Percentiles rank a stretch among this genome's conserved stretches.
These are phyloP conservation scores for Bubo scandiacus DNA, from an alignment of 2,113 vertebrate genomes.

Conservation along the genomic window DNA sequence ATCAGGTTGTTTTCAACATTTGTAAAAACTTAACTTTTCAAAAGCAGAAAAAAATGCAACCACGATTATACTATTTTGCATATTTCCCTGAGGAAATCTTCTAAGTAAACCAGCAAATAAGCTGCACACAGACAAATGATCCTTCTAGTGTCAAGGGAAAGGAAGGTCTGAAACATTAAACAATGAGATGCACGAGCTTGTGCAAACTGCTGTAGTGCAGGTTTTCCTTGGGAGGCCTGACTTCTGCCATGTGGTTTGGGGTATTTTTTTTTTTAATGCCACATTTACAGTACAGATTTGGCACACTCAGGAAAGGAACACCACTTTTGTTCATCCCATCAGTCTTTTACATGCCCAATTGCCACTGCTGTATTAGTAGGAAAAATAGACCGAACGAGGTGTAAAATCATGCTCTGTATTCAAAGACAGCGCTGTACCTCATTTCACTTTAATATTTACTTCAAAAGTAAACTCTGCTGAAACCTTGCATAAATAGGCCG, in stretches of 20 bases:
- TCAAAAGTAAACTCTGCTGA: slow-evolving; percentile 40
- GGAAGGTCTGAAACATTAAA: slow-evolving; percentile 6
- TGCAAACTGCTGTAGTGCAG: not conserved
- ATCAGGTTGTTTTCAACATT: not conserved
- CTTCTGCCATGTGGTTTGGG: not conserved
- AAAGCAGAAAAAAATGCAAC: slow-evolving; percentile 14
- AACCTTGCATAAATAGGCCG: not conserved
- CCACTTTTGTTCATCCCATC: slow-evolving; percentile 8
- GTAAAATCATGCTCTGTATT: slow-evolving; percentile 26
- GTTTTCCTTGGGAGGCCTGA: slow-evolving; percentile 18
- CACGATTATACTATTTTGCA: not conserved
- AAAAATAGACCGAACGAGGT: slow-evolving; percentile 40
- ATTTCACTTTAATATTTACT: slow-evolving; percentile 34
- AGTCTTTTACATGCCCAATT: not conserved
- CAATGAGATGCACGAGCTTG: not conserved
- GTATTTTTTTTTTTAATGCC: not conserved
- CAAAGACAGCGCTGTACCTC: not conserved
- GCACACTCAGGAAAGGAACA: not conserved
- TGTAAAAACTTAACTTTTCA: slow-evolving; percentile 13
- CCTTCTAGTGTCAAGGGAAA: not conserved
- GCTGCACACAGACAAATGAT: not conserved
- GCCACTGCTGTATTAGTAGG: not conserved
- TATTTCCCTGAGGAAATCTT: slow-evolving; percentile 7
- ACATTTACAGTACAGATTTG: slow-evolving; percentile 30
- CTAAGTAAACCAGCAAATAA: not conserved